These are phyloP conservation scores for Tetragnatha versicolor DNA, from an alignment of 1,140 invertebrate genomes.

Conservation along the genomic window DNA sequence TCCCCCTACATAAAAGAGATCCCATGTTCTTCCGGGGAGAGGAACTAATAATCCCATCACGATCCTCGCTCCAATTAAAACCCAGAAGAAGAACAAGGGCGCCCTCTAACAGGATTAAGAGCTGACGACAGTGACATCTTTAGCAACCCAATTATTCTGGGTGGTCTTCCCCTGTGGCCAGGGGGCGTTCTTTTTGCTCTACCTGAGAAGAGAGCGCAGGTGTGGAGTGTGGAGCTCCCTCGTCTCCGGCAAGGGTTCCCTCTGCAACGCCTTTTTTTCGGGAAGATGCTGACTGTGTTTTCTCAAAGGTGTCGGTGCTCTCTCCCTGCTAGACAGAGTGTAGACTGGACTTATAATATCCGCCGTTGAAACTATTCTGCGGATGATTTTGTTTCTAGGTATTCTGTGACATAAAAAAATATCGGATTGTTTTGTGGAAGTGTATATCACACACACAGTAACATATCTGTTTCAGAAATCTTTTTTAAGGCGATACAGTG, in stretches of 20 bases:
- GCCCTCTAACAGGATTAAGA: conserved; percentile 9
- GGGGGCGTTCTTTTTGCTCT: conserved; percentile 12
- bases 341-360: too few relatives aligned
- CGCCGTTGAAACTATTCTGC: too few relatives aligned
- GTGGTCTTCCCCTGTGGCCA: not conserved
- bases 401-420: too few relatives aligned
- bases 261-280: conserved; percentile 1
- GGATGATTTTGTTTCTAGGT: too few relatives aligned
- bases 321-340: too few relatives aligned
- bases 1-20: not conserved
- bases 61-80: not conserved
- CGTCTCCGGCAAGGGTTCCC: not conserved
- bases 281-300: not conserved
- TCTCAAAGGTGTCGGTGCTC: not conserved
- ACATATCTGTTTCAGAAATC: too few relatives aligned
- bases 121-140: conserved; percentile 31
- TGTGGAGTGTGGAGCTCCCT: not conserved
- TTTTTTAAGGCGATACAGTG: too few relatives aligned
- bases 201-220: not conserved
- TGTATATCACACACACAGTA: too few relatives aligned
- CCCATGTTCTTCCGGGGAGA: not conserved
- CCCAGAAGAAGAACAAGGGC: not conserved
- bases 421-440: too few relatives aligned
- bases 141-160: conserved; percentile 11
- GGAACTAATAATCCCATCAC: not conserved